Conservation (phyloP, 1,140 invertebrate genomes). For the Berghia stephanieae region DNA sequence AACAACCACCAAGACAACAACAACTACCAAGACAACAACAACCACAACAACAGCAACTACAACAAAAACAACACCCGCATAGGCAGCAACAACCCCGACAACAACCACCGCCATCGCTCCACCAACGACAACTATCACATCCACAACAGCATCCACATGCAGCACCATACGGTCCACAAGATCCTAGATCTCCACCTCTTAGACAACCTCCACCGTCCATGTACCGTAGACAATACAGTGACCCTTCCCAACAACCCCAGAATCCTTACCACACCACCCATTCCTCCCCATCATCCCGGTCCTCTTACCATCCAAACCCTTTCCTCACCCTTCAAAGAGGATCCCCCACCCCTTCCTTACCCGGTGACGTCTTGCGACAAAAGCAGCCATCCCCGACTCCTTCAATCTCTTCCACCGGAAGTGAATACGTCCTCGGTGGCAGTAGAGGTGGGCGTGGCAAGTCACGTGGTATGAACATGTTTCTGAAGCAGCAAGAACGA, state of each 20-base stretch:
- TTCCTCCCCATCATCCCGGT: not conserved
- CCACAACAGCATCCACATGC: not conserved
- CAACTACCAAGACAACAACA: not conserved
- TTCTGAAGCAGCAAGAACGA: constrained; percentile 55
- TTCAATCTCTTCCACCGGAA: constrained; percentile 11
- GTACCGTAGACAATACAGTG: not conserved
- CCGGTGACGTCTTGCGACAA: constrained; percentile 24
- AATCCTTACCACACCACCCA: not conserved
- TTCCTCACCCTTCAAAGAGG: not conserved
- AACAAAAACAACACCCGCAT: constrained; percentile 9
- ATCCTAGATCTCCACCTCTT: not conserved
- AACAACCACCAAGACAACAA: constrained; percentile 7
- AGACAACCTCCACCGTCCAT: not conserved
- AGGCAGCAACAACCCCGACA: not conserved
- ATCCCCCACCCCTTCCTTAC: constrained; percentile 35
- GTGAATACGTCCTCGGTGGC: constrained; percentile 9
- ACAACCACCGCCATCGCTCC: not conserved
- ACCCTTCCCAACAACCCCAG: not conserved
- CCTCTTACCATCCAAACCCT: not conserved
- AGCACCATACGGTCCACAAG: too few species aligned
- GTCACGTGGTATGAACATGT: constrained; percentile 56
- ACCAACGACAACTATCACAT: not conserved
- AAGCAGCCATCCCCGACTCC: constrained; percentile 30
- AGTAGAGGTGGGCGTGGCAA: constrained; percentile 9
- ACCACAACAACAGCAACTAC: not conserved